Evolutionary conservation across 2,113 vertebrate genomes (phyloP).

Genomic region (Xiphophorus couchianus): DNA sequence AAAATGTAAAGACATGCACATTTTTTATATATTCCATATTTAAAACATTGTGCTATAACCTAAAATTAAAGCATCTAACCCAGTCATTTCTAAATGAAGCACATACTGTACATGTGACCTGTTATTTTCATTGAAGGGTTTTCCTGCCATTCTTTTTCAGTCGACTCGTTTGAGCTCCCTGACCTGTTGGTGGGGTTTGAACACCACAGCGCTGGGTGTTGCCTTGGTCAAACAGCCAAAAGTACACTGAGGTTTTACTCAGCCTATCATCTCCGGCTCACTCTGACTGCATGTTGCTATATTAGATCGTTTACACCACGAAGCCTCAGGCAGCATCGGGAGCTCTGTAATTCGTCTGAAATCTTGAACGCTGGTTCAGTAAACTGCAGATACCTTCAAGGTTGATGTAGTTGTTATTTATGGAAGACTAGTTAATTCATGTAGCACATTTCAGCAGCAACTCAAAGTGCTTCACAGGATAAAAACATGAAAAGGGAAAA

Average conservation of each 20-base stretch:
- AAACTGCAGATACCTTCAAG: too few relatives aligned
- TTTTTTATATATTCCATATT: not conserved
- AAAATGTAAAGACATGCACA: not conserved
- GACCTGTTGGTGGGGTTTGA: slow-evolving; percentile 23
- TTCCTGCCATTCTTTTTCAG: slow-evolving; percentile 18
- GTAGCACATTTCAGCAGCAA: too few relatives aligned
- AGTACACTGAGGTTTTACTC: slow-evolving; percentile 60
- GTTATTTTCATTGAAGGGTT: slow-evolving; percentile 10
- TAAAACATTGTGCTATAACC: not conserved
- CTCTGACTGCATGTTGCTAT: slow-evolving; percentile 46
- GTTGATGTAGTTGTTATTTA: not conserved
- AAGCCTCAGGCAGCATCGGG: slow-evolving; percentile 17
- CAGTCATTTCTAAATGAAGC: not conserved
- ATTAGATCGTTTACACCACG: slow-evolving; percentile 56
- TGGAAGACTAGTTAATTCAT: too few relatives aligned
- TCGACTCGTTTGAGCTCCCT: slow-evolving; percentile 32
- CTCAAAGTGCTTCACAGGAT: too few relatives aligned
- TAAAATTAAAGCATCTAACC: not conserved
- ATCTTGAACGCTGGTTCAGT: slow-evolving; percentile 16
- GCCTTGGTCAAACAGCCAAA: slow-evolving; percentile 56
- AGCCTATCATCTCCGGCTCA: slow-evolving; percentile 60
- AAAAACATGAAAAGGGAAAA: too few relatives aligned
- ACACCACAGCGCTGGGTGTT: slow-evolving; percentile 60
- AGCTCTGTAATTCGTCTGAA: slow-evolving; percentile 54
- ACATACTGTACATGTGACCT: not conserved